A percentile compares a stretch with the other conserved stretches of the same genome.
Evolutionary conservation across 2,797 vertebrate genomes (phyloP).

Genomic region (Hapalemur alaotrensis): DNA sequence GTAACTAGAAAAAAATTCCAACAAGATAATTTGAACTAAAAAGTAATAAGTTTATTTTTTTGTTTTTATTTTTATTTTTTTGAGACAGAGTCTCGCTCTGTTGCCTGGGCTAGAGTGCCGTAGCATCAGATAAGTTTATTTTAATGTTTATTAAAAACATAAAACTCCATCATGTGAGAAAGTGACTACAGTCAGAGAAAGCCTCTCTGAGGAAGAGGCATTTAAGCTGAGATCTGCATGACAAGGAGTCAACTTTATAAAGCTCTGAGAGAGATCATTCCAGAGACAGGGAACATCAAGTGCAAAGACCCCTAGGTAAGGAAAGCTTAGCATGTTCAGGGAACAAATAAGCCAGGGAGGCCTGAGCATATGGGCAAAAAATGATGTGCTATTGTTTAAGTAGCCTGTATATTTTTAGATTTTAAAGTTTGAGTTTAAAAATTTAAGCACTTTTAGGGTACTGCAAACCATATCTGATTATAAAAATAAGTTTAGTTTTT

Average conservation of each 20-base stretch:
- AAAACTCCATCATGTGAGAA: background rate
- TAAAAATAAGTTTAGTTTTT: slow-evolving; percentile 31
- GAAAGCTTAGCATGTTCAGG: background rate
- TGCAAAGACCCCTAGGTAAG: background rate
- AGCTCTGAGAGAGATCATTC: background rate
- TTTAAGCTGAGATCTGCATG: background rate
- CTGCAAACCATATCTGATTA: slow-evolving; percentile 20
- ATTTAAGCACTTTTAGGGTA: background rate
- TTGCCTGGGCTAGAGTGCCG: no score
- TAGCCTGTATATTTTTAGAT: background rate
- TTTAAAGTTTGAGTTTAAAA: background rate
- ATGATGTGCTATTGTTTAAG: background rate
- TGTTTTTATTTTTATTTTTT: background rate
- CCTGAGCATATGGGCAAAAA: background rate
- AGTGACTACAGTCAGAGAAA: slow-evolving; percentile 1
- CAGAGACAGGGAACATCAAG: background rate
- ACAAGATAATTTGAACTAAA: slow-evolving; percentile 34
- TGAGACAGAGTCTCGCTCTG: no score
- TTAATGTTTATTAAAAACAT: slow-evolving; percentile 6
- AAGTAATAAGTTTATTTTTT: background rate
- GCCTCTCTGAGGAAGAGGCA: background rate
- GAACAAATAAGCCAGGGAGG: background rate
- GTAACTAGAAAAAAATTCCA: slow-evolving; percentile 1
- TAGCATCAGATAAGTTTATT: background rate
- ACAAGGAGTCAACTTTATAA: background rate